These are phyloP conservation scores for Peromyscus eremicus DNA, from an alignment of 2,797 vertebrate genomes.

Conservation along the genomic window DNA sequence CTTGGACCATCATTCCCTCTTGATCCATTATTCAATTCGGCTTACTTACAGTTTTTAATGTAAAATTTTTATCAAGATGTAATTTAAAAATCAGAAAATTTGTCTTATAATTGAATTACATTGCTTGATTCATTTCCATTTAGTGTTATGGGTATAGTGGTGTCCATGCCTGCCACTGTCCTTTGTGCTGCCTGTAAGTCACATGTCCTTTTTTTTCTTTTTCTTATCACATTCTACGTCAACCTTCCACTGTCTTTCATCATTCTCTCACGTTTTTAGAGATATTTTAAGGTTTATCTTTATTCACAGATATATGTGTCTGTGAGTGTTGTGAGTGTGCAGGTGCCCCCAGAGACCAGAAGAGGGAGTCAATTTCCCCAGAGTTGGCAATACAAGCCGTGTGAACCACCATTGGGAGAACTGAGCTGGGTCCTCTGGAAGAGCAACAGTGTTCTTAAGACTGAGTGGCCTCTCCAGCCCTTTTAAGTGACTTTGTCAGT, in stretches of 20 bases:
- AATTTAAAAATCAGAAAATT: neutral
- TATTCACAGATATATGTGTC: neutral
- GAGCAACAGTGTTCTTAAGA: neutral
- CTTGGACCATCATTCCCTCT: neutral
- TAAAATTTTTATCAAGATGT: neutral
- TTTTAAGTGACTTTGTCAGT: neutral
- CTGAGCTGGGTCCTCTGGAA: neutral
- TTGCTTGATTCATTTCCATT: neutral
- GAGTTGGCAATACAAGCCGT: too few relatives aligned
- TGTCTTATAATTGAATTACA: neutral
- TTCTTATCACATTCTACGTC: neutral
- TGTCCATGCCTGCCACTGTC: neutral
- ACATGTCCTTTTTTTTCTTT: neutral
- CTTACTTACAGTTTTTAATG: neutral
- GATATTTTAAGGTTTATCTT: neutral
- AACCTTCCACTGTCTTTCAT: neutral
- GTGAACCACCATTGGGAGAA: neutral
- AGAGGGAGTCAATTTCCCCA: neutral
- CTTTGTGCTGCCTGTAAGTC: neutral
- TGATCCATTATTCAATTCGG: neutral
- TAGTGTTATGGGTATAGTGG: neutral
- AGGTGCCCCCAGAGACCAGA: neutral
- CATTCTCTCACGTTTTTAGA: neutral
- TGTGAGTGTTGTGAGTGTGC: neutral
- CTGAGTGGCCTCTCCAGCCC: too few relatives aligned